These are phyloP conservation scores for Salminus brasiliensis DNA, from an alignment of 2,113 vertebrate species.

Conservation along the genomic window DNA sequence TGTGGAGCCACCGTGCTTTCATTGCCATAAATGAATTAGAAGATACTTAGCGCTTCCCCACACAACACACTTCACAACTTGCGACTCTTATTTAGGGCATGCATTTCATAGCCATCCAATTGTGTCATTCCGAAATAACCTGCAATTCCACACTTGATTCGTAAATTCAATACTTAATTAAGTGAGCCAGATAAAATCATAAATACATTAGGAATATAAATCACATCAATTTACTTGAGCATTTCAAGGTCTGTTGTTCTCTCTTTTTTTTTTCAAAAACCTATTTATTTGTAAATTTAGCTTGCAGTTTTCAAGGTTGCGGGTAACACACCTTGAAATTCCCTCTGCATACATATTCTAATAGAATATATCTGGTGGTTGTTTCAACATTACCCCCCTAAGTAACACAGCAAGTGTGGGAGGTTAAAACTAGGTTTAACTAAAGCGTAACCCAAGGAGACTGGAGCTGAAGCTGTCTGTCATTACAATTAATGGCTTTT, in stretches of 20 bases:
- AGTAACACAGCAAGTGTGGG: conserved; percentile 16
- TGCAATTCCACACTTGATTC: conserved; percentile 52
- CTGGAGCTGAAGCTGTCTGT: neutral
- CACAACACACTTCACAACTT: conserved; percentile 41
- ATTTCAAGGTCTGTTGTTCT: conserved; percentile 45
- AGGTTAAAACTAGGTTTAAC: conserved; percentile 1
- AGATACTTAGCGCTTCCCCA: conserved; percentile 18
- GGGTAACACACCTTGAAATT: conserved; percentile 41
- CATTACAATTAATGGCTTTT: no score
- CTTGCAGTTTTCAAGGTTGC: conserved; percentile 45
- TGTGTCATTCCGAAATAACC: conserved; percentile 48
- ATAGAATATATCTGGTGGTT: conserved; percentile 35
- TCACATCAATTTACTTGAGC: conserved; percentile 50
- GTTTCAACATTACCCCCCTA: conserved; percentile 11
- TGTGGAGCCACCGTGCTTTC: conserved; percentile 26
- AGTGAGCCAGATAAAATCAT: conserved; percentile 52
- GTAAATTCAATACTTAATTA: conserved; percentile 57
- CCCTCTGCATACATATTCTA: conserved; percentile 36
- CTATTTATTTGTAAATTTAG: conserved; percentile 54
- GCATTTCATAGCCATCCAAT: conserved; percentile 45
- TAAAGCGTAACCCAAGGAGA: conserved; percentile 1
- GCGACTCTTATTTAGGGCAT: conserved; percentile 34
- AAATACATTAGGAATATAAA: conserved; percentile 53
- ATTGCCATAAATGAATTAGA: conserved; percentile 33
- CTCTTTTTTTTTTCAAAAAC: conserved; percentile 15